phyloP scores from a whole-genome alignment of 2,888 invertebrate species.

The Cheilosia vulpina region DNA sequence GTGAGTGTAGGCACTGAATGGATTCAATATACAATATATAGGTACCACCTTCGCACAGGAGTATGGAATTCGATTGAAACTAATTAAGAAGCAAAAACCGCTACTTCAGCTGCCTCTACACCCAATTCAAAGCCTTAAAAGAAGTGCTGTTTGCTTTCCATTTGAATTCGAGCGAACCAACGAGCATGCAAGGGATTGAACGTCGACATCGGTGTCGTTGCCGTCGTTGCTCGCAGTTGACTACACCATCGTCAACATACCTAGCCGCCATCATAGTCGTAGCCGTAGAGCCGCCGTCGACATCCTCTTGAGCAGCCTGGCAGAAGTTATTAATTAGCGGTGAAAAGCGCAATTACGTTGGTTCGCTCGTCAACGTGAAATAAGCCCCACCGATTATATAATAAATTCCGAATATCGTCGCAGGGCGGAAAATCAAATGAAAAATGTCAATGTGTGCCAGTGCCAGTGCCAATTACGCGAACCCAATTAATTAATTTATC shows the following conservation, averaged over 20 bases:
- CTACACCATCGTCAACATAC: slow-evolving; percentile 30
- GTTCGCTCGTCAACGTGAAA: slow-evolving; percentile 69
- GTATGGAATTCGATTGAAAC: slow-evolving; percentile 66
- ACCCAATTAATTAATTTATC: slow-evolving; percentile 46
- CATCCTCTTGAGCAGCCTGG: slow-evolving; percentile 55
- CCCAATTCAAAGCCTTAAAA: slow-evolving; percentile 58
- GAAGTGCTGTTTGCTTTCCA: slow-evolving; percentile 69
- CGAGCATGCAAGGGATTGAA: slow-evolving; percentile 52
- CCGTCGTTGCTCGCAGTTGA: slow-evolving; percentile 12
- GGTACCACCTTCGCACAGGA: slow-evolving; percentile 11
- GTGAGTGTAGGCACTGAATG: slow-evolving; percentile 22
- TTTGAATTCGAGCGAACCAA: slow-evolving; percentile 67
- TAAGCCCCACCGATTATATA: slow-evolving; percentile 66
- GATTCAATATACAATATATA: slow-evolving; percentile 13
- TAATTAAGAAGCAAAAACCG: slow-evolving; percentile 71
- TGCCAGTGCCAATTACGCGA: slow-evolving; percentile 61
- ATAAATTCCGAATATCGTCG: slow-evolving; percentile 69
- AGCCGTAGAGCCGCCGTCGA: slow-evolving; percentile 1
- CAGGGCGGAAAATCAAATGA: slow-evolving; percentile 65
- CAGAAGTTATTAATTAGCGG: slow-evolving; percentile 74
- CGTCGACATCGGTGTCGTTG: slow-evolving; percentile 30
- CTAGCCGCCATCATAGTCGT: slow-evolving; percentile 13
- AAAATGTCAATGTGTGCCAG: slow-evolving; percentile 61
- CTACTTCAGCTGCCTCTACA: slow-evolving; percentile 51
- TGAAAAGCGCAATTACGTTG: slow-evolving; percentile 72